A percentile compares a stretch with the other conserved stretches of the same genome.
phyloP scores from a whole-genome alignment of 2,888 invertebrate genomes.

The Lysandra bellargus region DNA sequence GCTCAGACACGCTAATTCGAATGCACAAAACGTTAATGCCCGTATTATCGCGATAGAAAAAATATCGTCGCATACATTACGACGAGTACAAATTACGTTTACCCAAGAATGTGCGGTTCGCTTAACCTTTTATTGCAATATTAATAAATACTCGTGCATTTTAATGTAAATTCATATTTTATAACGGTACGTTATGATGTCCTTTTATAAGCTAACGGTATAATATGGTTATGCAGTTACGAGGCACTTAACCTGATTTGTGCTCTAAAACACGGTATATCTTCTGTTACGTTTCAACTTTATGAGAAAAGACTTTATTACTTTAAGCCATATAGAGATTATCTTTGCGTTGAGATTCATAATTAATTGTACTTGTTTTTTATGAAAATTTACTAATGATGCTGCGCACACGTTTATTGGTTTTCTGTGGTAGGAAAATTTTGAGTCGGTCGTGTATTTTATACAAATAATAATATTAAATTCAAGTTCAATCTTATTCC shows the following conservation, averaged over 20 bases:
- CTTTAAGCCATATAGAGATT: neutral
- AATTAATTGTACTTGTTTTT: too few relatives aligned
- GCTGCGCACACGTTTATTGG: too few relatives aligned
- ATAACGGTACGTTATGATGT: constrained; percentile 5
- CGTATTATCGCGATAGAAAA: neutral
- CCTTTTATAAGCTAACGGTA: neutral
- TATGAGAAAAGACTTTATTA: neutral
- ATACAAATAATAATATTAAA: neutral
- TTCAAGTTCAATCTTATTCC: neutral
- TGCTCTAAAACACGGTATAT: neutral
- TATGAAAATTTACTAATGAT: too few relatives aligned
- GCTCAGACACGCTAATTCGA: neutral
- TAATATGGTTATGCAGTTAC: neutral
- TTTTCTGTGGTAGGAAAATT: too few relatives aligned
- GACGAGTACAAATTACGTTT: neutral
- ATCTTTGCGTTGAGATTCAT: neutral
- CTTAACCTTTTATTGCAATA: neutral
- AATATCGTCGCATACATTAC: neutral
- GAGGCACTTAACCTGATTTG: neutral
- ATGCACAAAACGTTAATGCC: neutral
- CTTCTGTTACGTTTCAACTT: neutral
- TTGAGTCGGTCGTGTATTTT: too few relatives aligned
- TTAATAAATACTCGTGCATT: neutral
- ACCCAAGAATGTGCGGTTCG: neutral
- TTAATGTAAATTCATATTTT: constrained; percentile 8